Percentiles rank a stretch among this genome's conserved stretches.
Conservation (phyloP, 1,140 invertebrate genomes). For the Yoshiicerus persimilis region DNA sequence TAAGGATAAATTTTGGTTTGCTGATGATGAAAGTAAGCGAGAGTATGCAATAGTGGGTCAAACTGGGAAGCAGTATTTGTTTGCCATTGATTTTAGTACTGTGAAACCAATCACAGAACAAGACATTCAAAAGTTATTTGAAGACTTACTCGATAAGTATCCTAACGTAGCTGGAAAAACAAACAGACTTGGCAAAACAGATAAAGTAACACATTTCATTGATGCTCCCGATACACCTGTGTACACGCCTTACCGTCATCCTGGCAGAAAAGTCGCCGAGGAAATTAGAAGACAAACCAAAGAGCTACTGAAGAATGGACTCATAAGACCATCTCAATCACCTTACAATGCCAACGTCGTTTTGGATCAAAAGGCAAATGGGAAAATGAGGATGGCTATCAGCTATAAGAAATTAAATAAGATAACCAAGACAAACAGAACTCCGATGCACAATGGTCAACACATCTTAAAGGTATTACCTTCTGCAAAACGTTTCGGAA, state of each 20-base stretch:
- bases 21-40: neutral
- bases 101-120: neutral
- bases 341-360: neutral
- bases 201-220: constrained; percentile 19
- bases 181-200: neutral
- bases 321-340: neutral
- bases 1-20: neutral
- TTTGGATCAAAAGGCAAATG: neutral
- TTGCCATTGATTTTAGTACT: neutral
- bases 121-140: neutral
- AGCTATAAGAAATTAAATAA: neutral
- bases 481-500: neutral
- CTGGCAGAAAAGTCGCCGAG: neutral
- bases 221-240: neutral
- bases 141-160: neutral
- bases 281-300: constrained; percentile 15
- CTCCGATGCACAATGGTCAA: no score
- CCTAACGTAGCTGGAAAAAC: constrained; percentile 14
- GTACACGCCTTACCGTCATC: neutral
- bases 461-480: constrained; percentile 22
- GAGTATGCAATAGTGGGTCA: neutral
- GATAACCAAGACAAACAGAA: no score
- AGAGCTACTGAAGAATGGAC: neutral
- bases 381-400: neutral
- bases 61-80: neutral